Base-by-base conservation (phyloP, 2,888 invertebrate genomes). In the Mechanitis mazaeus region DNA sequence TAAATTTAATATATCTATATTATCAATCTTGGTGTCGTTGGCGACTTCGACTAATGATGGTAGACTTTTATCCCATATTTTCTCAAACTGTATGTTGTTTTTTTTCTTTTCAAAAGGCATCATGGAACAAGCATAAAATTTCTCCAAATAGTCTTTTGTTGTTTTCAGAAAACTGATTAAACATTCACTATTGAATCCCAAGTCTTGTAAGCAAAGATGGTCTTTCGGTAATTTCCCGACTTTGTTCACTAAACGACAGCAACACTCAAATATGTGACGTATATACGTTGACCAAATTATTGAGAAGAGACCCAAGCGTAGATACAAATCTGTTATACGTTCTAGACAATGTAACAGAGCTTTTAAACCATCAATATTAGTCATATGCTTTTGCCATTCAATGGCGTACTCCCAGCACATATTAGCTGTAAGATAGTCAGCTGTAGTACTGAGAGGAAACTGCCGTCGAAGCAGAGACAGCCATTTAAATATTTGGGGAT, bases 351-450 rank as follows among this genome's bases (percentile, higher is more conserved):
- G 87, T 4, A 97, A 74, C 0, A 95, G 94, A n/a, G 94, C 93
- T 68, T 93, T 91, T 45, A 98, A 89, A 71, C 93, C 91, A 12
- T 92, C 87, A 4, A 94, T 86, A 67, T 92, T 91, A 54, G 93
- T 91, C 65, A 94, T 91, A 69, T 94, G 93, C 79, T 94, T 95
- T 76, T 95, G 95, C 97, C 98, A 98, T 58, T 93, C 92, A 69
- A 95, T 92, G 59, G 96, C 94, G 78, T 95, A 97, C 80, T 98
- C 97, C 98, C 98, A 98, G 69, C 94, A 93, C 92, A 97, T 94
- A 78, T 97, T 96, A 12, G 95, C 93, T 56, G 97, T 88, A 50
- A 98, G 86, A 47, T 94, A 93, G 73, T 95, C 94, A 0, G 94
- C 92, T 61, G 94, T 93, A 59, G 97, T 91, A 79, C 97, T 97